Evolutionary conservation across 2,888 invertebrate species (phyloP), one percentile per base, ranked within the genome.

Genomic region (Spialia ferax): DNA sequence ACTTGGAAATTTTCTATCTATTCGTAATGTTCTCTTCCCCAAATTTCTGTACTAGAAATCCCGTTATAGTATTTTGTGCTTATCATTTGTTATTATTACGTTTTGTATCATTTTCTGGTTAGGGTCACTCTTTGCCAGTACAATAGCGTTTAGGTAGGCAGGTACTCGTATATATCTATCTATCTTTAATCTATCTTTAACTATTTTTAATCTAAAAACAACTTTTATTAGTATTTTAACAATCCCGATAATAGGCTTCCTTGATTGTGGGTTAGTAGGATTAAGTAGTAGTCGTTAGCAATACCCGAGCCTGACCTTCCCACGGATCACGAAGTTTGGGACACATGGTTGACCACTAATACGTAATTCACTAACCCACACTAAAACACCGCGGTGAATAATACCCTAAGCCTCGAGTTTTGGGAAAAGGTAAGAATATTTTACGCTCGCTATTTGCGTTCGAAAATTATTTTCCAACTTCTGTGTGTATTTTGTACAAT

Each of bases 321-420:
- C 13, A 22, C 52, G 23, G 23, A 2, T 23, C 13, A 52, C 52
- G n/a, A 13, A 23, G 52, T 52, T 52, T 8, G 52, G 52, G 52
- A 20, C 20, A 52, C 23, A 52, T 22, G 52, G 52, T 52, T 52
- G 13, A 52, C 52, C 52, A 22, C 52, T 13, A 23, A 52, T 52
- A 52, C 52, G 52, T 52, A 26, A 52, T 23, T 23, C 52, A 52
- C 52, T 23, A 23, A 52, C 22, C 52, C 52, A 52, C 52, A 52
- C 22, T 52, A n/a, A 52, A n/a, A 23, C 23, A 52, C n/a, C 26
- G 22, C n/a, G 23, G 42, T 42, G 23, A 52, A 52, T 52, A 22
- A 50, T 22, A 23, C 20, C 50, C 50, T 23, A 22, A 13, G 13
- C 13, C 35, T 42, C 15, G 42, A 42, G 42, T 23, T 52, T n/a